These are phyloP conservation scores for Antechinus stuartii DNA, from an alignment of 2,113 vertebrate genomes.

Conservation along the genomic window DNA sequence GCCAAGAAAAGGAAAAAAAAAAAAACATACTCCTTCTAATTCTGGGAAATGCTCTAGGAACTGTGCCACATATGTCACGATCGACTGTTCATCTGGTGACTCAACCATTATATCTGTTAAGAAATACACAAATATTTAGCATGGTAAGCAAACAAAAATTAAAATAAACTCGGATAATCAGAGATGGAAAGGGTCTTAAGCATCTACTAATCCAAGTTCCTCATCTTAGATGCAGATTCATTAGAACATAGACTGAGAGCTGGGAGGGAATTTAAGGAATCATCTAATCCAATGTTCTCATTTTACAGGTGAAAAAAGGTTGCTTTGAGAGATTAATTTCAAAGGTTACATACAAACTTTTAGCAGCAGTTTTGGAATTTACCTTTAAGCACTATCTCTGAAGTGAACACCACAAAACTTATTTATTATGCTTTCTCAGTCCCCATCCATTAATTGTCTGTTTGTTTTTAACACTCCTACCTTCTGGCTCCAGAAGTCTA, in stretches of 20 bases:
- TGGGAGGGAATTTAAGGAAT: not conserved
- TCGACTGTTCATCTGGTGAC: conserved; percentile 93
- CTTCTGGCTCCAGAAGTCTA: conserved; percentile 95
- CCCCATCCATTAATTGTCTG: not conserved
- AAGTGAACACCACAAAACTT: not conserved
- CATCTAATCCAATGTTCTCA: not conserved
- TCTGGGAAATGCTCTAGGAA: conserved; percentile 97
- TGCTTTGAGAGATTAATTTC: not conserved
- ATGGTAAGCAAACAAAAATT: rapidly evolving
- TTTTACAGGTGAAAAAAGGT: not conserved
- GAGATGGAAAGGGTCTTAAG: not conserved
- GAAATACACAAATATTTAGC: conserved; percentile 61
- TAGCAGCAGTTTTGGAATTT: not conserved
- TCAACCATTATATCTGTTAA: conserved; percentile 92
- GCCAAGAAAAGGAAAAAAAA: conserved; percentile 35
- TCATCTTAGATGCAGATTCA: not conserved
- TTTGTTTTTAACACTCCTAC: conserved; percentile 78
- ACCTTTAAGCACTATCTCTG: not conserved
- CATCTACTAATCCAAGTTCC: not conserved
- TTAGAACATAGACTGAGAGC: not conserved
- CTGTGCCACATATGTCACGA: conserved; percentile 96
- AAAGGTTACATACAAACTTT: not conserved
- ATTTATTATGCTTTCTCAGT: not conserved
- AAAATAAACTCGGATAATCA: rapidly evolving
- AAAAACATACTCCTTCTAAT: conserved; percentile 90